Conservation (phyloP, 2,797 vertebrate species). For the Myotis vivesi region DNA sequence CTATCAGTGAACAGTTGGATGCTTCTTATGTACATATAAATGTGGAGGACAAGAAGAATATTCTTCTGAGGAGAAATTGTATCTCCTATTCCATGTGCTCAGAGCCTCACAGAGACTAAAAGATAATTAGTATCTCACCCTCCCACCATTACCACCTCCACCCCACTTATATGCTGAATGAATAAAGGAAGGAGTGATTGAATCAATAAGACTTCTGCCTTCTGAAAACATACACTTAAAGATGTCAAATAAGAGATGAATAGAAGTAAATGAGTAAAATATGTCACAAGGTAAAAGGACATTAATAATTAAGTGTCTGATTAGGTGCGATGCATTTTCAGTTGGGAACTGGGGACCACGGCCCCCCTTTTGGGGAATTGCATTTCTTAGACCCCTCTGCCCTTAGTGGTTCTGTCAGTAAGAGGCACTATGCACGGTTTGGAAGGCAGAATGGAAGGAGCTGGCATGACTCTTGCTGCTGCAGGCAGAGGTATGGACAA, state of each 20-base stretch:
- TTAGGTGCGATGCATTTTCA: not conserved
- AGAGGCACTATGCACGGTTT: not conserved
- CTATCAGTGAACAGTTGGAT: not conserved
- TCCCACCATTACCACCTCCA: no score
- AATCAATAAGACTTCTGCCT: not conserved
- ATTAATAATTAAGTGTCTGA: not conserved
- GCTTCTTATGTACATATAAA: not conserved
- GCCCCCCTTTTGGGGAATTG: not conserved
- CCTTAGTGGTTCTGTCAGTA: not conserved
- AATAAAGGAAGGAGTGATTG: not conserved
- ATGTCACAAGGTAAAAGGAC: not conserved
- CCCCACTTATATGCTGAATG: not conserved
- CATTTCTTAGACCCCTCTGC: not conserved
- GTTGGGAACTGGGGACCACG: not conserved
- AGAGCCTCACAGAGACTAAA: not conserved
- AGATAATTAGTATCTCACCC: not conserved
- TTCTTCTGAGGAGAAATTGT: not conserved
- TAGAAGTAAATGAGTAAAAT: not conserved
- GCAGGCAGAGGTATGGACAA: not conserved
- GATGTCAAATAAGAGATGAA: not conserved
- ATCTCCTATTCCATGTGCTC: not conserved
- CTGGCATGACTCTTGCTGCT: not conserved
- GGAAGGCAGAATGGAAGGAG: not conserved
- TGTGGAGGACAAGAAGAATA: not conserved
- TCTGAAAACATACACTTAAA: not conserved